Evolutionary conservation across 2,797 vertebrate genomes (phyloP).

Genomic region (Diplodus puntazzo): DNA sequence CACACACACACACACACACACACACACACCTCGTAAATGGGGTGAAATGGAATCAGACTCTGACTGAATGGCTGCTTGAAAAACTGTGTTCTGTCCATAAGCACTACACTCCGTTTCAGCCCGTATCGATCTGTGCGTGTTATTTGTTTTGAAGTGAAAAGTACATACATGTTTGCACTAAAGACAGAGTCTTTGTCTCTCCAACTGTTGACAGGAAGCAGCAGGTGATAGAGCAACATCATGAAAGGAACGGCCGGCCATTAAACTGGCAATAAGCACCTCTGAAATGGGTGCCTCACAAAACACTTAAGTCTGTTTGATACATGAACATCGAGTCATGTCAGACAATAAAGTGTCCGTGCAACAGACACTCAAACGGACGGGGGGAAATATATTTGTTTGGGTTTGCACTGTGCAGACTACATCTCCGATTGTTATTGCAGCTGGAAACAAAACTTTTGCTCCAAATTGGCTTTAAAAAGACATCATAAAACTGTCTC

Average conservation of each 20-base stretch:
- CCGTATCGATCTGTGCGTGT: slow-evolving; percentile 62
- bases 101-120: slow-evolving; percentile 55
- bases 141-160: slow-evolving; percentile 66
- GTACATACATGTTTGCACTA: slow-evolving; percentile 47
- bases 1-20: slow-evolving; percentile 59
- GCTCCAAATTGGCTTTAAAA: slow-evolving; percentile 79
- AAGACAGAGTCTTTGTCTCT: slow-evolving; percentile 64
- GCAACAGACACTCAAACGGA: slow-evolving; percentile 53
- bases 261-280: slow-evolving; percentile 64
- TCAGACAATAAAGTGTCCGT: slow-evolving; percentile 55
- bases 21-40: slow-evolving; percentile 67
- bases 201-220: slow-evolving; percentile 63
- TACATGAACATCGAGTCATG: slow-evolving; percentile 43
- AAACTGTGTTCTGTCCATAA: slow-evolving; percentile 60
- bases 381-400: slow-evolving; percentile 69
- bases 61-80: slow-evolving; percentile 72
- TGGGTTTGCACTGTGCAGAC: slow-evolving; percentile 57
- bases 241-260: slow-evolving; percentile 52
- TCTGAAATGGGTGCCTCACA: slow-evolving; percentile 47
- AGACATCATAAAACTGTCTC: slow-evolving; percentile 74
- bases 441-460: slow-evolving; percentile 80
- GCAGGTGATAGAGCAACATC: slow-evolving; percentile 64
- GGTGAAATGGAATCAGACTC: slow-evolving; percentile 75
- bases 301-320: slow-evolving; percentile 56
- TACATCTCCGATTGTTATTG: slow-evolving; percentile 70